Base-by-base conservation (phyloP, 2,888 invertebrate species). In the Monochamus alternatus region DNA sequence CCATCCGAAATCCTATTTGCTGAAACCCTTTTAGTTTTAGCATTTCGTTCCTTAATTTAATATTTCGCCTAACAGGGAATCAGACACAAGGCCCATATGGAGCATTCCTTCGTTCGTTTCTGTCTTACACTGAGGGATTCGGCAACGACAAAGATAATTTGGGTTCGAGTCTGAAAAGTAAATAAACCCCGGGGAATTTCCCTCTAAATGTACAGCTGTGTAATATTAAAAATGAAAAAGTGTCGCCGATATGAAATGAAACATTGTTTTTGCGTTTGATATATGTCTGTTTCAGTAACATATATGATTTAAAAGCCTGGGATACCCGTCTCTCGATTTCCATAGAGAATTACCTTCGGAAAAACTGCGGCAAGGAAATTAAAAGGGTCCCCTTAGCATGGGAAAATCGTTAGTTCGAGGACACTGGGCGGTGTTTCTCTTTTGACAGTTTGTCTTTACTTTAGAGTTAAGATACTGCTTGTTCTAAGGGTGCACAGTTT, bases 211-310 rank as follows among this genome's bases (percentile, higher is more conserved):
- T 65, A 65, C 44, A 30, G 64, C 64, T 65, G 51, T 30, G 64
- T 65, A 47, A 65, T 65, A 65, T 65, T 65, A 65, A 65, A 65
- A 65, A 65, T 65, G 44, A 65, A 65, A 65, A 65, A 65, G 64
- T 65, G 64, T 51, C 47, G 22, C 51, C 64, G 14, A 47, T 65
- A 47, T 47, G 64, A 47, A 47, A 65, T 65, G 44, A 65, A 65
- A 51, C 64, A 47, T 65, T 63, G 62, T 63, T 63, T 62, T 63
- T 63, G 38, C 43, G 47, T 51, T 51, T 65, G 64, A 65, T 65
- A 65, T 65, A 65, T 65, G 64, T 65, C 64, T 22, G 44, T 44
- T 63, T 14, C 62, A 63, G 62, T 63, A 44, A 44, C 64, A 65
- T 30, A 63, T 63, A 51, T 22, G 64, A 65, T 65, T 65, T 30